Evolutionary conservation across 2,888 invertebrate genomes (phyloP).

Genomic region (Drosophila histrio): DNA sequence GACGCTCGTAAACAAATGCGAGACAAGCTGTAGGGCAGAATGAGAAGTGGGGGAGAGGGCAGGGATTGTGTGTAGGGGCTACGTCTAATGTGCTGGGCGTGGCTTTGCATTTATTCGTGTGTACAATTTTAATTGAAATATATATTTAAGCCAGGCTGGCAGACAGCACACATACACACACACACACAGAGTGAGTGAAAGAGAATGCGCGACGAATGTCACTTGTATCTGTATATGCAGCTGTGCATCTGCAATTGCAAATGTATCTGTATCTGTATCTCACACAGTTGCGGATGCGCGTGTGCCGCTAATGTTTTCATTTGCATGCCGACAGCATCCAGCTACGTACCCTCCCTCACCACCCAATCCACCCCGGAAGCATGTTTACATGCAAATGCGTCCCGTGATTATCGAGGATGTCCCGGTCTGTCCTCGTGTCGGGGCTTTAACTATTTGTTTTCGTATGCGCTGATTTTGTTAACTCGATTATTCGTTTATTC

Average conservation of each 20-base stretch:
- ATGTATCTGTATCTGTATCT: conserved; percentile 36
- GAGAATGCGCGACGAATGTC: conserved; percentile 44
- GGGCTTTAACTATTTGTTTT: conserved; percentile 58
- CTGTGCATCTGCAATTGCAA: conserved; percentile 29
- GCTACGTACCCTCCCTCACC: not conserved
- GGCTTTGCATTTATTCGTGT: conserved; percentile 75
- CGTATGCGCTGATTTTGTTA: conserved; percentile 52
- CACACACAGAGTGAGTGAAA: not conserved
- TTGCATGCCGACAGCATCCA: conserved; percentile 66
- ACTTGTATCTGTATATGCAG: conserved; percentile 43
- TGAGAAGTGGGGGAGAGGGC: conserved; percentile 3
- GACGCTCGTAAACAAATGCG: conserved; percentile 69
- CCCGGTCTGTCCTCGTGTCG: not conserved
- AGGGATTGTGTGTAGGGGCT: not conserved
- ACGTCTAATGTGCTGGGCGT: conserved; percentile 70
- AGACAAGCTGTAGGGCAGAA: conserved; percentile 47
- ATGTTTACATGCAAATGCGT: conserved; percentile 72
- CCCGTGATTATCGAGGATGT: conserved; percentile 65
- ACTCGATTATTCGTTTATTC: conserved; percentile 14
- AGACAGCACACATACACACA: conserved; percentile 16
- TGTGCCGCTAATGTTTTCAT: conserved; percentile 74
- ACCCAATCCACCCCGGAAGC: conserved; percentile 40
- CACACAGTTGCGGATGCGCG: conserved; percentile 50
- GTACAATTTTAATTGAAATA: conserved; percentile 79
- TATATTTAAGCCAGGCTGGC: conserved; percentile 60